Conservation (phyloP, 2,797 vertebrate species). For the Myripristis murdjan region DNA sequence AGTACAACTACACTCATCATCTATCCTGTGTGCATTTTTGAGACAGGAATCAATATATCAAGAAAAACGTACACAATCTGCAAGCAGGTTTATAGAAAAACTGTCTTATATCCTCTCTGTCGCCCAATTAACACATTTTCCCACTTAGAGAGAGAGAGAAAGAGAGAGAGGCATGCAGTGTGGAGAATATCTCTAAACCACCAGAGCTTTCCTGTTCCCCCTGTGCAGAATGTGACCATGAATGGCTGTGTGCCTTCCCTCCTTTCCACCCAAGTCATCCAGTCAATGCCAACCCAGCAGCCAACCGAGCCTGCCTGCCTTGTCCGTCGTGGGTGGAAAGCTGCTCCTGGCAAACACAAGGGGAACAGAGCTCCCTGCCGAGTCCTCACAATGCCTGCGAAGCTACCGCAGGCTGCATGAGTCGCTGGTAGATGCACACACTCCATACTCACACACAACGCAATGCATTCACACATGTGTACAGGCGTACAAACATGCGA, state of each 20-base stretch:
- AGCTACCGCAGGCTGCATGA: conserved; percentile 72
- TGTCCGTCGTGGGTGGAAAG: conserved; percentile 84
- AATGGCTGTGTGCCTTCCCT: conserved; percentile 77
- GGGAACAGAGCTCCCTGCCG: conserved; percentile 82
- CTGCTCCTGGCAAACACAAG: conserved; percentile 81
- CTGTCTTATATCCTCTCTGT: conserved; percentile 18
- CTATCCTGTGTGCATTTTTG: background rate
- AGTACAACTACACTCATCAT: too few relatives aligned
- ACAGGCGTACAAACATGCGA: conserved; percentile 59
- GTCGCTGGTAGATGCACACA: conserved; percentile 54
- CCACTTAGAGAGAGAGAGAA: background rate
- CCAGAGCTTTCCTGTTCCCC: conserved; percentile 52
- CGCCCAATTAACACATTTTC: conserved; percentile 51
- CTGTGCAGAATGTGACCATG: conserved; percentile 72
- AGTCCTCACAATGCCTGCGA: conserved; percentile 78
- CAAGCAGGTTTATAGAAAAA: background rate
- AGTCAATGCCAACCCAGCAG: conserved; percentile 75
- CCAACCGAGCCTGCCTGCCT: conserved; percentile 60
- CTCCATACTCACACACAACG: conserved; percentile 33
- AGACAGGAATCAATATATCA: background rate
- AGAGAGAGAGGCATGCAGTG: conserved; percentile 24
- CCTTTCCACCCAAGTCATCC: conserved; percentile 70
- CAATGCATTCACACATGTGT: conserved; percentile 49
- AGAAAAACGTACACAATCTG: conserved; percentile 11
- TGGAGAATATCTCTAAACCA: conserved; percentile 54